phyloP scores from a whole-genome alignment of 2,888 invertebrate genomes.

The Cantharis nigra region DNA sequence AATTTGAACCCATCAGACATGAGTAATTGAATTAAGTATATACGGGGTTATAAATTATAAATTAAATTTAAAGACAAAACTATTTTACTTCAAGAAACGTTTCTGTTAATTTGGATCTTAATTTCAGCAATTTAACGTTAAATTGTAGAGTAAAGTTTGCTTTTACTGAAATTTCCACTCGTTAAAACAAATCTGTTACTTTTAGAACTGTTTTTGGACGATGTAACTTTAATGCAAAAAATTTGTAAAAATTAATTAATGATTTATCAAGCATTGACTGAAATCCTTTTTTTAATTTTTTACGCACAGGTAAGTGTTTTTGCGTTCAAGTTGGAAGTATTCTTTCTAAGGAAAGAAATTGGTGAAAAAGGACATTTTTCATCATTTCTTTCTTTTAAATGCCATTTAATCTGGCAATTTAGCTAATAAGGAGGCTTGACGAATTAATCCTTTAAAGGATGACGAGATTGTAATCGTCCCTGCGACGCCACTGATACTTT shows the following conservation, averaged over 20 bases:
- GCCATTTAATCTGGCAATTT: conserved; percentile 18
- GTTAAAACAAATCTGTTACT: not conserved
- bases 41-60: not conserved
- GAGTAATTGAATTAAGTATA: not conserved
- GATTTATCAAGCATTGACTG: not conserved
- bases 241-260: not conserved
- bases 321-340: not conserved
- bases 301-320: not conserved
- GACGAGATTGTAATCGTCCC: conserved; percentile 10
- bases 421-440: conserved; percentile 17
- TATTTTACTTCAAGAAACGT: not conserved
- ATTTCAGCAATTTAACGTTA: conserved; percentile 1
- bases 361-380: conserved; percentile 13
- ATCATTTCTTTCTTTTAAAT: conserved; percentile 10
- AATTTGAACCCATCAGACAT: not conserved
- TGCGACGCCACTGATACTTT: conserved; percentile 19
- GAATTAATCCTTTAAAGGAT: conserved; percentile 20
- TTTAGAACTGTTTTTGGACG: not conserved
- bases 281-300: not conserved
- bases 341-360: not conserved
- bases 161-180: not conserved
- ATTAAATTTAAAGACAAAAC: not conserved
- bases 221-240: not conserved
- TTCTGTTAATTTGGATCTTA: not conserved
- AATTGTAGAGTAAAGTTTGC: not conserved